Evolutionary conservation across 2,113 vertebrate genomes (phyloP).

Genomic region (Mormyrus iriodes): DNA sequence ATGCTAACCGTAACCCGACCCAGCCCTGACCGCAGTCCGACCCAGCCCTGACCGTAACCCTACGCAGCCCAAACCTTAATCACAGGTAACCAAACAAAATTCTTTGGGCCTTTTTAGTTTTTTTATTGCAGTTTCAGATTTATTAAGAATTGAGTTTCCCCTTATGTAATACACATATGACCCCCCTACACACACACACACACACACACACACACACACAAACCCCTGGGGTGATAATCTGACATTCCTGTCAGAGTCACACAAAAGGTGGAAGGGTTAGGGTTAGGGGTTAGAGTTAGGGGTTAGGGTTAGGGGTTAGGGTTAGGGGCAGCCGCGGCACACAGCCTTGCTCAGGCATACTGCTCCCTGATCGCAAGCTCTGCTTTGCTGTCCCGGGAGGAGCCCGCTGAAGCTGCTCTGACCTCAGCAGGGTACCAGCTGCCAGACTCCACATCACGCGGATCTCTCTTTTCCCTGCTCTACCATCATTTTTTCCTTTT

Average conservation of each 20-base stretch:
- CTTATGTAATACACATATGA: neutral
- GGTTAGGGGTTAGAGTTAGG: no score
- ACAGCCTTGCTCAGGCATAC: neutral
- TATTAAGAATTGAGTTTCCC: neutral
- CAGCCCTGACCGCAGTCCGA: no score
- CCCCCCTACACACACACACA: no score
- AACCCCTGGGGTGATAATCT: neutral
- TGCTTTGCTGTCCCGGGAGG: neutral
- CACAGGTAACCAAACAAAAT: neutral
- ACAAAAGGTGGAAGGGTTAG: constrained; percentile 8
- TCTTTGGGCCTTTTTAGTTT: neutral
- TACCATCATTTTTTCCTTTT: neutral
- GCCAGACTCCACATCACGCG: neutral
- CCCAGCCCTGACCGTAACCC: no score
- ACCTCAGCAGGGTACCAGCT: neutral
- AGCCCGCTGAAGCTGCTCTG: neutral
- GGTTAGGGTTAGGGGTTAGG: no score
- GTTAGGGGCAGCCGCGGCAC: no score
- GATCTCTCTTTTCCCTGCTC: neutral
- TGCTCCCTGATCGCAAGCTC: neutral
- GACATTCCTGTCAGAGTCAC: neutral
- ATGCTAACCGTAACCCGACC: neutral
- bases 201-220: neutral
- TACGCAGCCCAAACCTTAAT: neutral
- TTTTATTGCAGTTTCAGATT: neutral